A percentile compares a stretch with the other conserved stretches of the same genome.
Evolutionary conservation across 2,797 vertebrate species (phyloP).

Genomic region (Varecia variegata): DNA sequence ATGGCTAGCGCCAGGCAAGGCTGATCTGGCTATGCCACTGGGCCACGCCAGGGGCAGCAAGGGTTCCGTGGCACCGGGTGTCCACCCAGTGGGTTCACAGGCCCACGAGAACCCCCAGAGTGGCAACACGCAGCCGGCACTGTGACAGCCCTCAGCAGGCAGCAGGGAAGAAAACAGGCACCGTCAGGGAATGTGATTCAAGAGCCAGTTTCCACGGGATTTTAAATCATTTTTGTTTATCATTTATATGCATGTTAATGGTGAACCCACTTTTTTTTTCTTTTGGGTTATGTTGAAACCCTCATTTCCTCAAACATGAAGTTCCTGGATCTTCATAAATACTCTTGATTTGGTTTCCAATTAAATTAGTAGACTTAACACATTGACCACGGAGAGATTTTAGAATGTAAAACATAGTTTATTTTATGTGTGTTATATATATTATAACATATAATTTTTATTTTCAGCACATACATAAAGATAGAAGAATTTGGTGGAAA

Average conservation of each 20-base stretch:
- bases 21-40: neutral
- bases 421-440: no score
- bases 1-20: slow-evolving; percentile 5
- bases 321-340: neutral
- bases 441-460: neutral
- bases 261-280: neutral
- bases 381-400: neutral
- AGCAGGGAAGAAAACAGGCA: neutral
- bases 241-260: neutral
- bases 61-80: neutral
- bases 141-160: fast-evolving
- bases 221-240: neutral
- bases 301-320: neutral
- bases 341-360: neutral
- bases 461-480: neutral
- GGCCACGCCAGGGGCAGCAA: neutral
- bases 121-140: fast-evolving
- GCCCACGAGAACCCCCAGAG: no score
- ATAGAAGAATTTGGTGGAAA: neutral
- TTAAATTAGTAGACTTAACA: neutral
- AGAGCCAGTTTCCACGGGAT: neutral
- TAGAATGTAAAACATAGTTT: neutral
- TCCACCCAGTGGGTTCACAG: neutral
- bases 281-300: neutral
- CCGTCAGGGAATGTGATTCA: neutral